These are phyloP conservation scores for Melieria picta DNA, from an alignment of 2,888 invertebrate species.

Conservation along the genomic window DNA sequence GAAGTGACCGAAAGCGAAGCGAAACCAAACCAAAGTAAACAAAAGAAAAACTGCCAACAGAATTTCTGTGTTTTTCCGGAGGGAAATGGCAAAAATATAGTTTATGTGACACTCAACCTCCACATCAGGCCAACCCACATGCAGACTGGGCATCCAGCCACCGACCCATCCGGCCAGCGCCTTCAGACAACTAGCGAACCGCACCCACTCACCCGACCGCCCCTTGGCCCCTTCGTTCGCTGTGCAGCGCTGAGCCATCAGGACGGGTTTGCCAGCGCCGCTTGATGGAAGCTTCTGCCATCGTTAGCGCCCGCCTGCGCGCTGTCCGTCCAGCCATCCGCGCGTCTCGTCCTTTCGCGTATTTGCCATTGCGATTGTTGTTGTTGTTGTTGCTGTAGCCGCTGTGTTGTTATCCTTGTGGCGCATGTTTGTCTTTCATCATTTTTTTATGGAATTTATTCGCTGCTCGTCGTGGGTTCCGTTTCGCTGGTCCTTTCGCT, in stretches of 20 bases:
- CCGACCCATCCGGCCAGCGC: not conserved
- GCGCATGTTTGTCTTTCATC: slow-evolving; percentile 62
- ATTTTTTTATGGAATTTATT: slow-evolving; percentile 53
- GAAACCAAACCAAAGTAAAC: slow-evolving; percentile 35
- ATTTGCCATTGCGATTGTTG: not conserved
- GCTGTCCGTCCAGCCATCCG: not conserved
- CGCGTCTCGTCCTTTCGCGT: not conserved
- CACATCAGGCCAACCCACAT: slow-evolving; percentile 5
- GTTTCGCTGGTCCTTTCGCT: slow-evolving; percentile 37
- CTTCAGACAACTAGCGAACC: not conserved
- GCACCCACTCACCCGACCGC: not conserved
- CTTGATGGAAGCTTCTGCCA: slow-evolving; percentile 20
- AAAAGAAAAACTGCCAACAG: slow-evolving; percentile 20
- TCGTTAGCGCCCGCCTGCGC: slow-evolving; percentile 30
- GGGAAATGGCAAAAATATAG: slow-evolving; percentile 39
- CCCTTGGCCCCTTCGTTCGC: not conserved
- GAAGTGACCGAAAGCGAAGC: slow-evolving; percentile 24
- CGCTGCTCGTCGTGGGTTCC: slow-evolving; percentile 45
- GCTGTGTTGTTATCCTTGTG: slow-evolving; percentile 50
- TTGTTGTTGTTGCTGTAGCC: slow-evolving; percentile 6
- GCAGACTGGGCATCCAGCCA: not conserved
- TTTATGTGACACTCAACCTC: slow-evolving; percentile 36
- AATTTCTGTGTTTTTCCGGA: slow-evolving; percentile 29
- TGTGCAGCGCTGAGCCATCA: not conserved
- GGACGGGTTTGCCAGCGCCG: not conserved